These are phyloP conservation scores for Ranitomeya variabilis DNA, from an alignment of 2,113 vertebrate genomes.

Conservation along the genomic window DNA sequence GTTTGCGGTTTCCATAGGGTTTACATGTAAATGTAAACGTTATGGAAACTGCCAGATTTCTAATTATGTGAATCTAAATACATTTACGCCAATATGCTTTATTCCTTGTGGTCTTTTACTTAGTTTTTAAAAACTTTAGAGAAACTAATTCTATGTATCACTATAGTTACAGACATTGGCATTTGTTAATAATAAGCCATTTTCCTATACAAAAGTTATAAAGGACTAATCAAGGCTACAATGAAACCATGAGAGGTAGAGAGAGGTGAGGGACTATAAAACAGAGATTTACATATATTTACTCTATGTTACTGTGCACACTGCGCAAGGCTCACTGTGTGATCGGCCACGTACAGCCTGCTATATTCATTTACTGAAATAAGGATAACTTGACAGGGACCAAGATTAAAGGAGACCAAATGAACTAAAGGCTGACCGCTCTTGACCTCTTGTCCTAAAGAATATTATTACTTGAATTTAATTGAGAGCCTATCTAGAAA, in stretches of 20 bases:
- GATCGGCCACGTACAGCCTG: neutral
- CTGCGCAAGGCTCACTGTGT: neutral
- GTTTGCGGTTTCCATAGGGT: no score
- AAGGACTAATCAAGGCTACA: neutral
- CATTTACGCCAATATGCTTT: no score
- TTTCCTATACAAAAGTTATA: neutral
- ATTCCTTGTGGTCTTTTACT: no score
- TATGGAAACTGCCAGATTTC: no score
- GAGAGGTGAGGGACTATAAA: neutral
- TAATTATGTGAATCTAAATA: no score
- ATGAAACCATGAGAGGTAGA: neutral
- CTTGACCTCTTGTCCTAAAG: neutral
- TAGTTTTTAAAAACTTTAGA: neutral
- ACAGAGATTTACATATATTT: neutral
- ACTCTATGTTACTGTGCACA: neutral
- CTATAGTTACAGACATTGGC: neutral
- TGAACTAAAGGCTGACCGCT: slow-evolving; percentile 9
- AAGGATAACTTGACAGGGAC: neutral
- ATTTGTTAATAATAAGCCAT: neutral
- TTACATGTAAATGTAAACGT: no score
- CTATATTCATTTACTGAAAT: neutral
- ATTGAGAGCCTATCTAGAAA: neutral
- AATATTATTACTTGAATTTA: slow-evolving; percentile 25
- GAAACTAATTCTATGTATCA: neutral
- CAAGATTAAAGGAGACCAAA: slow-evolving; percentile 10